phyloP scores from a whole-genome alignment of 2,797 vertebrate genomes.

The Oceanodroma leucorhoa region DNA sequence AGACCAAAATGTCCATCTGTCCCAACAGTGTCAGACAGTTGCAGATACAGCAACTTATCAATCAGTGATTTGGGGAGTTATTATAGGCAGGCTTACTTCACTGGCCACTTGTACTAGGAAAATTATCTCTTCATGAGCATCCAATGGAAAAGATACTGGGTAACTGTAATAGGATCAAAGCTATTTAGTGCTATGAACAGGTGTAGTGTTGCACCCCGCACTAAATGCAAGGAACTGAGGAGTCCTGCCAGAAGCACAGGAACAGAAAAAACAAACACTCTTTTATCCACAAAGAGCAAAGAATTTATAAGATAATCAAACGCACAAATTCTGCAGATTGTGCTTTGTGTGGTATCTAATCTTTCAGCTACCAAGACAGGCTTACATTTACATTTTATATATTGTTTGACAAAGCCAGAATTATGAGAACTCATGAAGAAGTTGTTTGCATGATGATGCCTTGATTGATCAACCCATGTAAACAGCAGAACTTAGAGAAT shows the following conservation, averaged over 20 bases:
- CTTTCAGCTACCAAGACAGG: background rate
- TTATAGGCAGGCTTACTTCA: background rate
- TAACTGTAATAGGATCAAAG: background rate
- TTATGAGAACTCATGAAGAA: background rate
- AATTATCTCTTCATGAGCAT: background rate
- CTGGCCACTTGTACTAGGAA: background rate
- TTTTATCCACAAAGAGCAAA: background rate
- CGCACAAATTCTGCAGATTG: background rate
- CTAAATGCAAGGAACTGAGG: background rate
- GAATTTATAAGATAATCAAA: background rate
- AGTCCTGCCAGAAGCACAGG: background rate
- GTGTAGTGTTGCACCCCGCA: background rate
- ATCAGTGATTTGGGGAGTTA: background rate
- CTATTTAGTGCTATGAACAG: background rate
- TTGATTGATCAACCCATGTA: background rate
- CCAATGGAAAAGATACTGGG: background rate
- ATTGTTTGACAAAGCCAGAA: background rate
- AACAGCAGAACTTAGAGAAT: background rate
- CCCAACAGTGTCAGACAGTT: background rate
- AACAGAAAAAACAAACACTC: background rate
- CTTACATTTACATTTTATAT: background rate
- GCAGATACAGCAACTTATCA: background rate
- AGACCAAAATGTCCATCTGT: background rate
- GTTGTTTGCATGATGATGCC: background rate
- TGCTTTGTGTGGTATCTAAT: background rate